Percentiles rank a stretch among this genome's conserved stretches.
phyloP scores from a whole-genome alignment of 2,797 vertebrate genomes.

The Argya squamiceps region DNA sequence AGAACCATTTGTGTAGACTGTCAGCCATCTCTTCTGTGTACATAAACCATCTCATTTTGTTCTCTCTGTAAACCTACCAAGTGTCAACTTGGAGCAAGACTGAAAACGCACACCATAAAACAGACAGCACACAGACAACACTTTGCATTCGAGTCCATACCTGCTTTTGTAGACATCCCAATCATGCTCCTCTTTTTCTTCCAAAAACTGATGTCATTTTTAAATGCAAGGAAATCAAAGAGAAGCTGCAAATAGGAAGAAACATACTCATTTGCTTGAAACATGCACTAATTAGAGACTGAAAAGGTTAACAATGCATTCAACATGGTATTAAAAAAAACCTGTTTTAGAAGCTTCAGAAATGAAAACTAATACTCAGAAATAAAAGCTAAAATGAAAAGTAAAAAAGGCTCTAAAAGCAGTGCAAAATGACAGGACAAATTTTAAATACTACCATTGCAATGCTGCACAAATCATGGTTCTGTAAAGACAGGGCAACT shows the following conservation, averaged over 20 bases:
- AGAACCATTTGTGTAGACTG: neutral
- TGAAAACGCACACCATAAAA: neutral
- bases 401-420: neutral
- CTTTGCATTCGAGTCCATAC: constrained; percentile 56
- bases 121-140: rapidly evolving
- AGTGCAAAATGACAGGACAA: neutral
- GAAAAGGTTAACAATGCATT: neutral
- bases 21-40: neutral
- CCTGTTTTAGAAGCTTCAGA: neutral
- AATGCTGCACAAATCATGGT: neutral
- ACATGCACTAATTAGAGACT: neutral
- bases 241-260: constrained; percentile 82
- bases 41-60: neutral
- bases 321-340: neutral
- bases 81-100: neutral
- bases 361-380: neutral
- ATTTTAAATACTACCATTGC: neutral
- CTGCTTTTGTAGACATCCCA: constrained; percentile 93
- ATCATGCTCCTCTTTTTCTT: constrained; percentile 91
- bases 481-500: neutral
- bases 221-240: constrained; percentile 95
- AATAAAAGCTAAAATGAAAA: neutral
- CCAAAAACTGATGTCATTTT: constrained; percentile 95
- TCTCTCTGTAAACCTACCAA: neutral
- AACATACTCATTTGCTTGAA: neutral